These are phyloP conservation scores for Osmerus eperlanus DNA, from an alignment of 2,113 vertebrate species.

Conservation along the genomic window DNA sequence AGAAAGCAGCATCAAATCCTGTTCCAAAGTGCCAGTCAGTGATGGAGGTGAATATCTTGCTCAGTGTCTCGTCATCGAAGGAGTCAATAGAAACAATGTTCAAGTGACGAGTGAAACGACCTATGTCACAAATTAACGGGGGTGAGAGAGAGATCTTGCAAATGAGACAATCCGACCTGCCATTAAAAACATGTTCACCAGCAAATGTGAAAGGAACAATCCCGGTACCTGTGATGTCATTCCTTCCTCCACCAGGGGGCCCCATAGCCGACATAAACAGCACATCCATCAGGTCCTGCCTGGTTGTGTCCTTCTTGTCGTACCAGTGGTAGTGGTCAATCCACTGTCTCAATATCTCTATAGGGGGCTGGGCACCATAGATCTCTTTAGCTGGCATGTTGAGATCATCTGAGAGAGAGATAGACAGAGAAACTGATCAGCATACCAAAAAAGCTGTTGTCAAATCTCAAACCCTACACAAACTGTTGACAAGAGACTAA, in stretches of 20 bases:
- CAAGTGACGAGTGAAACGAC: slow-evolving; percentile 87
- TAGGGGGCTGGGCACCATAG: slow-evolving; percentile 90
- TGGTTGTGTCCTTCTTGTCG: slow-evolving; percentile 84
- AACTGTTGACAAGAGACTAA: no score
- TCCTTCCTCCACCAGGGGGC: slow-evolving; percentile 89
- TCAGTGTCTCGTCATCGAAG: slow-evolving; percentile 85
- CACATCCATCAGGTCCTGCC: slow-evolving; percentile 75
- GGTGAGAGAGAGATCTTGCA: background rate
- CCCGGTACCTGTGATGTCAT: slow-evolving; percentile 84
- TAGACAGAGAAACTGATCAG: background rate
- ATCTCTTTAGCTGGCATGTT: slow-evolving; percentile 94
- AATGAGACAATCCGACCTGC: no score
- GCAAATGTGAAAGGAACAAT: no score
- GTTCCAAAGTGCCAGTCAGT: slow-evolving; percentile 87
- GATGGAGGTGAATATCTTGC: slow-evolving; percentile 85
- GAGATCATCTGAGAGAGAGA: slow-evolving; percentile 78
- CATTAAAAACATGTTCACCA: no score
- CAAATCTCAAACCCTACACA: no score
- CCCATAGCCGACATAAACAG: slow-evolving; percentile 87
- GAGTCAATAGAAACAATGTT: slow-evolving; percentile 83
- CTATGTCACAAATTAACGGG: slow-evolving; percentile 53
- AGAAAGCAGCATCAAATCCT: slow-evolving; percentile 81
- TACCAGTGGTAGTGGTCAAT: slow-evolving; percentile 91
- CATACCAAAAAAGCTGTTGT: no score
- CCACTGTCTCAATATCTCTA: slow-evolving; percentile 88